Evolutionary conservation across 2,113 vertebrate species (phyloP).

Genomic region (Myotis lucifugus): DNA sequence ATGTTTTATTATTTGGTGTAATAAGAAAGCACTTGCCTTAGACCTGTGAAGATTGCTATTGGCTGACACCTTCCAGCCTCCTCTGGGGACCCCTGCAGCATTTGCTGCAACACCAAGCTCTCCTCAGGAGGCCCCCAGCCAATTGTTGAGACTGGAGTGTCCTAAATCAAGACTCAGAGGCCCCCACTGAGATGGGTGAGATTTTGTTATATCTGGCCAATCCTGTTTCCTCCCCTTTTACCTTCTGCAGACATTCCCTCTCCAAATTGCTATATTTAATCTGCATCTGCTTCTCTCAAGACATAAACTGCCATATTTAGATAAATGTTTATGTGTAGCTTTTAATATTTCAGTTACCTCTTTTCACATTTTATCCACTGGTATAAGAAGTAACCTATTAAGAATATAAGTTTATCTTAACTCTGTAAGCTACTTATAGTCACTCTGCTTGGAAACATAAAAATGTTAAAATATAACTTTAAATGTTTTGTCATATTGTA

Average conservation of each 20-base stretch:
- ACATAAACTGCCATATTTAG: background rate
- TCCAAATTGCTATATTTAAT: background rate
- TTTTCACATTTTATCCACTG: background rate
- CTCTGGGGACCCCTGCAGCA: background rate
- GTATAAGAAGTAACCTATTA: background rate
- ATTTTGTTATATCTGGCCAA: background rate
- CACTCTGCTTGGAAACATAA: background rate
- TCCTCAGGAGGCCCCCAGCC: background rate
- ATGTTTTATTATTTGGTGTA: background rate
- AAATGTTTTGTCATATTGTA: background rate
- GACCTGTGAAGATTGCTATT: background rate
- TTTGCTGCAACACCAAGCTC: background rate
- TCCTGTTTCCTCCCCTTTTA: background rate
- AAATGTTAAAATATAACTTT: background rate
- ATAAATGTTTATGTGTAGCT: background rate
- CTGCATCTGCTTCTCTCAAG: background rate
- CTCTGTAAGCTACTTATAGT: background rate
- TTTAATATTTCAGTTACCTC: background rate
- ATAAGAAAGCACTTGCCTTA: background rate
- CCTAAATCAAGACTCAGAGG: background rate
- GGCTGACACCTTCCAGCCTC: background rate
- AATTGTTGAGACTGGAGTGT: background rate
- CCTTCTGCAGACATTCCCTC: background rate
- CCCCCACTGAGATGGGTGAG: background rate
- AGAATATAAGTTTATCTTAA: conserved; percentile 6